Evolutionary conservation across 2,797 vertebrate species (phyloP).

Genomic region (Leuciscus waleckii): DNA sequence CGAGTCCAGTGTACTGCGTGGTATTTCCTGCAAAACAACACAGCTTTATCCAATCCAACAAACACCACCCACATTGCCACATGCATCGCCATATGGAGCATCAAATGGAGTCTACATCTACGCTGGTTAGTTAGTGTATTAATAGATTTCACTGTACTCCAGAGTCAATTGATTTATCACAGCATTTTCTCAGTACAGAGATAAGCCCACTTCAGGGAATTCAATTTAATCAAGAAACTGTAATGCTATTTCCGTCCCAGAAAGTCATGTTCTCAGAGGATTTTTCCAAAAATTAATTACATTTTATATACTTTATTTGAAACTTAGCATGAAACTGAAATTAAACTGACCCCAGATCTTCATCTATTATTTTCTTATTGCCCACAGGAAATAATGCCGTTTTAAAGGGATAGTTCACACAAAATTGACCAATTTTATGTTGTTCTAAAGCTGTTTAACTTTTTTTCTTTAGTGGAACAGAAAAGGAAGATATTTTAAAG

Average conservation of each 20-base stretch:
- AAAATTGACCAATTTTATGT: not conserved
- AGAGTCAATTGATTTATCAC: slow-evolving; percentile 31
- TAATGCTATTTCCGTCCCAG: slow-evolving; percentile 40
- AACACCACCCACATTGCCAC: slow-evolving; percentile 59
- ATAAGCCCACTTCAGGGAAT: slow-evolving; percentile 52
- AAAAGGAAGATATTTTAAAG: not conserved
- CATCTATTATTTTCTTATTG: not conserved
- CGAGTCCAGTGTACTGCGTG: slow-evolving; percentile 96
- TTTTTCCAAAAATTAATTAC: slow-evolving; percentile 45
- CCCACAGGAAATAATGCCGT: not conserved
- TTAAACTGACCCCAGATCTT: slow-evolving; percentile 30
- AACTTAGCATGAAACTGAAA: slow-evolving; percentile 39
- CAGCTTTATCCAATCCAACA: slow-evolving; percentile 45
- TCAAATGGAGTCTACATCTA: slow-evolving; percentile 46
- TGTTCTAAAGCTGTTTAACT: not conserved
- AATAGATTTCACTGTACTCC: slow-evolving; percentile 43
- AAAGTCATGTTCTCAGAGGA: slow-evolving; percentile 49
- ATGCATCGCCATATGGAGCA: slow-evolving; percentile 52
- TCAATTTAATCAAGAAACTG: slow-evolving; percentile 47
- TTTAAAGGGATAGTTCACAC: not conserved
- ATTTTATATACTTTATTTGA: slow-evolving; percentile 33
- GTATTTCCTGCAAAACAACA: slow-evolving; percentile 89
- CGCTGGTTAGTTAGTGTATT: slow-evolving; percentile 38
- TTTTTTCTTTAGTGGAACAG: not conserved
- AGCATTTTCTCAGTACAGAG: slow-evolving; percentile 28